Conservation (phyloP, 2,797 vertebrate genomes). For the Epinephelus coioides region DNA sequence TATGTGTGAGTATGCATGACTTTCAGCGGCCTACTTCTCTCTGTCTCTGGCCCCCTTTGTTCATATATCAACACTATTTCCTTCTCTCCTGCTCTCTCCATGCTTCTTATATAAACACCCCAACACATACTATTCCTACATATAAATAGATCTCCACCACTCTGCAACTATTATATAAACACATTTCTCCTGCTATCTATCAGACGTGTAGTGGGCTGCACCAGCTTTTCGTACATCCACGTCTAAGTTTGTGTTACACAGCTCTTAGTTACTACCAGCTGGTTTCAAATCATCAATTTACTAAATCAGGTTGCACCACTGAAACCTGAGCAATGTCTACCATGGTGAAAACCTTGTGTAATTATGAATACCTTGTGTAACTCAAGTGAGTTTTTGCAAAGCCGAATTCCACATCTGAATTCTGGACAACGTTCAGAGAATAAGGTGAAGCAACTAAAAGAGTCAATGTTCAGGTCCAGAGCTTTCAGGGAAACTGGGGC, state of each 20-base stretch:
- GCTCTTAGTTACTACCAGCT: neutral
- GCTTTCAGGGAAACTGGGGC: too few species aligned
- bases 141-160: constrained; percentile 16
- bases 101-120: constrained; percentile 37
- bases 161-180: constrained; percentile 19
- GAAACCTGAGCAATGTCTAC: neutral
- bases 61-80: constrained; percentile 43
- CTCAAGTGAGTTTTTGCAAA: neutral
- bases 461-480: too few species aligned
- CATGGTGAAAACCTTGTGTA: neutral
- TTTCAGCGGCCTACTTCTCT: constrained; percentile 16
- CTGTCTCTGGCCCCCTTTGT: constrained; percentile 20
- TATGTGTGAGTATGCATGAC: constrained; percentile 24
- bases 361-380: too few species aligned
- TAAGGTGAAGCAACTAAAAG: too few species aligned
- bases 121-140: constrained; percentile 32
- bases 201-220: neutral
- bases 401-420: too few species aligned
- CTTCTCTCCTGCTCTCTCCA: constrained; percentile 16
- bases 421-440: too few species aligned
- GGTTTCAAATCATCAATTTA: neutral
- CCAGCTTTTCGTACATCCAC: neutral
- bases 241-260: neutral
- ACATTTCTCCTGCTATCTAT: constrained; percentile 15
- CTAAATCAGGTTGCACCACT: neutral